A percentile compares a stretch with the other conserved stretches of the same genome.
phyloP scores from a whole-genome alignment of 2,888 invertebrate genomes.

The Andrena praecox region DNA sequence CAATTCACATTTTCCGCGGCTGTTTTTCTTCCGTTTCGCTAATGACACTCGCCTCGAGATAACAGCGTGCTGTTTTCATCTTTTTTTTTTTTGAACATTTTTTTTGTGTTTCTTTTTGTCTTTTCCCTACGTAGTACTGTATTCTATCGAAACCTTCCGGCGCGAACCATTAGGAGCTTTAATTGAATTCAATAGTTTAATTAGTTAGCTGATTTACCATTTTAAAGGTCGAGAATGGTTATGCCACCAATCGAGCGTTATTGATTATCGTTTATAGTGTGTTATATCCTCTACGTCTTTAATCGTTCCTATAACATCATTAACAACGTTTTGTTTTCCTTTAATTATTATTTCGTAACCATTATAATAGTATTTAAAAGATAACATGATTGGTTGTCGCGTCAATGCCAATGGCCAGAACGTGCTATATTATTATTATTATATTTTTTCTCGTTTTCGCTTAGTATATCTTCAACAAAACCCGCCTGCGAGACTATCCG shows the following conservation, averaged over 20 bases:
- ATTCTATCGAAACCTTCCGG: slow-evolving; percentile 71
- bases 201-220: slow-evolving; percentile 58
- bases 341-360: slow-evolving; percentile 71
- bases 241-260: slow-evolving; percentile 67
- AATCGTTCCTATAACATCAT: slow-evolving; percentile 80
- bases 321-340: slow-evolving; percentile 78
- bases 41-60: slow-evolving; percentile 47
- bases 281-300: slow-evolving; percentile 61
- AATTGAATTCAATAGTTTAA: slow-evolving; percentile 57
- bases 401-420: slow-evolving; percentile 78
- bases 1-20: slow-evolving; percentile 8
- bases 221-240: slow-evolving; percentile 61
- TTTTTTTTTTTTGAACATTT: slow-evolving; percentile 31
- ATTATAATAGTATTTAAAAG: slow-evolving; percentile 80
- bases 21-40: slow-evolving; percentile 13
- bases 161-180: slow-evolving; percentile 65
- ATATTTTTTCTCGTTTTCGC: slow-evolving; percentile 26
- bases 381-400: slow-evolving; percentile 85
- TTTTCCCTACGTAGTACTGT: slow-evolving; percentile 52
- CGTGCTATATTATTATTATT: slow-evolving; percentile 59
- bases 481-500: slow-evolving; percentile 68
- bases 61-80: slow-evolving; percentile 20
- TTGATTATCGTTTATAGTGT: slow-evolving; percentile 54
- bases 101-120: slow-evolving; percentile 28
- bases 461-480: slow-evolving; percentile 49